Evolutionary conservation across 2,797 vertebrate species (phyloP), one percentile per base, ranked within the genome.

Genomic region (Nyctalus aviator): DNA sequence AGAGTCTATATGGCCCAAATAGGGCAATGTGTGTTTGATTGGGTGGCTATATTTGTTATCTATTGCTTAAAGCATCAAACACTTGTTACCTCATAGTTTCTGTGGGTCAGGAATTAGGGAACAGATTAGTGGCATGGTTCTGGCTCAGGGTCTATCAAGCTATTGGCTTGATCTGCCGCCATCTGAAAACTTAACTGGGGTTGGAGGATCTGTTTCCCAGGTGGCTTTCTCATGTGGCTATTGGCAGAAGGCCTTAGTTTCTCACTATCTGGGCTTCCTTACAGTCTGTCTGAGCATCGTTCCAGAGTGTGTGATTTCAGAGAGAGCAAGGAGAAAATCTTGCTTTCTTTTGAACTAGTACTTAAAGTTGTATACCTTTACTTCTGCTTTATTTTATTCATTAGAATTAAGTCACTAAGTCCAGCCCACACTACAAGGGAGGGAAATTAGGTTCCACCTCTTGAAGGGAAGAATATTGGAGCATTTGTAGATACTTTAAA

Each of bases 371-470:
- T 30, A 55, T 30, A 78, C n/a, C 35, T 93, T 93, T 86, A 78
- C 35, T 57, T 71, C 8, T 50, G 72, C 55, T 92, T 44, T 78
- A 59, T 68, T 93, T 95, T 73, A 53, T 87, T 79, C 17, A 37
- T 84, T 90, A 81, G 62, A 89, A 76, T 76, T 17, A 23, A 59
- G 9, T 76, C 32, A 53, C 15, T 32, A 84, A 81, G 46, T 84
- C 27, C n/a, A 93, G 15, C n/a, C 35, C 18, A 77, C 21, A 78
- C 8, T 89, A 23, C 59, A 46, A 11, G 15, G 76, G 50, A 90
- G 48, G 90, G 30, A 66, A 64, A 30, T 88, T 68, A 78, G 6
- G 35, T 32, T 69, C 41, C 37, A 27, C 55, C 27, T 92, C 57
- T 72, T 78, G 23, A 83, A 92, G 62, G 46, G 32, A 69, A 37